Conservation (phyloP, 2,113 vertebrate species). For the Mustela nigripes region DNA sequence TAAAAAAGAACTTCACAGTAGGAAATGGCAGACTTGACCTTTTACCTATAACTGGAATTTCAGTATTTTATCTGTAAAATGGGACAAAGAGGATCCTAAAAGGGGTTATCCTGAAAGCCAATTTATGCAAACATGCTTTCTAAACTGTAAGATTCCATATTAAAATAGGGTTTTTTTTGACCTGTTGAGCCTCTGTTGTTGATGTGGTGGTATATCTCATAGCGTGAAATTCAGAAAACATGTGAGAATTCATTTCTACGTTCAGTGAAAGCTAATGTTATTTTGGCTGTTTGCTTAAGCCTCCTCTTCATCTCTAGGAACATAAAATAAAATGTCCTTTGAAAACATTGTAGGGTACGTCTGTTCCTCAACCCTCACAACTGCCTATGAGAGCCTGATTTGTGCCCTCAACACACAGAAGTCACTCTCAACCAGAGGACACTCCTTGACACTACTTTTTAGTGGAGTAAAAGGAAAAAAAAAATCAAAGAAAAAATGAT, state of each 20-base stretch:
- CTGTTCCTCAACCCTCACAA: neutral
- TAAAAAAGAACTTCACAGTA: neutral
- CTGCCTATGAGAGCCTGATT: neutral
- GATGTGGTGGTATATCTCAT: neutral
- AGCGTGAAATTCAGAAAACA: constrained; percentile 13
- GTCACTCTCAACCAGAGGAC: neutral
- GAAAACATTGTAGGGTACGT: neutral
- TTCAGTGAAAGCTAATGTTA: neutral
- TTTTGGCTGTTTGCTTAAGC: neutral
- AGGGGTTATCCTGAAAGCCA: neutral
- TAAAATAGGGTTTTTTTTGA: neutral
- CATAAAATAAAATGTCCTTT: neutral
- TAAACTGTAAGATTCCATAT: neutral
- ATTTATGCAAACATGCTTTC: neutral
- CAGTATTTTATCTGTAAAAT: neutral
- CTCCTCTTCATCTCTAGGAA: neutral
- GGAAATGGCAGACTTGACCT: neutral
- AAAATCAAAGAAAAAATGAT: neutral
- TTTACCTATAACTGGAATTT: neutral
- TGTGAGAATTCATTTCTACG: neutral
- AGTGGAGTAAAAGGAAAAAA: neutral
- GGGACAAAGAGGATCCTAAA: neutral
- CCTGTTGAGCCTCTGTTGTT: neutral
- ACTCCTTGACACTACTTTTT: neutral
- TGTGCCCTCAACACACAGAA: neutral